Evolutionary conservation across 2,797 vertebrate species (phyloP).

Genomic region (Nannoperca obscura): DNA sequence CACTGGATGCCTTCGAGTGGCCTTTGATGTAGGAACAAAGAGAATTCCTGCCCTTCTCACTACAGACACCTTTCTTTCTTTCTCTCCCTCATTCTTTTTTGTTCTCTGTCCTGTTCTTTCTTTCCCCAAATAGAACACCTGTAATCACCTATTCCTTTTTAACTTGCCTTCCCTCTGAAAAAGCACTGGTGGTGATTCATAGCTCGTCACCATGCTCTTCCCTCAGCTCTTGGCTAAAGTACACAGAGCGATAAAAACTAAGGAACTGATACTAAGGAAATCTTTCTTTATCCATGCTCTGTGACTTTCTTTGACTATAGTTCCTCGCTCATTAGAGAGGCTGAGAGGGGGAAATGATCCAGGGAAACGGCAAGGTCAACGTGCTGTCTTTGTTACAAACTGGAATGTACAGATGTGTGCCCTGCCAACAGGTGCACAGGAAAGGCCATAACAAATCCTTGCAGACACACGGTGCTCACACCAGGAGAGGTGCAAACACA

Average conservation of each 20-base stretch:
- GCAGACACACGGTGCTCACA: constrained; percentile 57
- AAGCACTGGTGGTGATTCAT: constrained; percentile 36
- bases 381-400: constrained; percentile 50
- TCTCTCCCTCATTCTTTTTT: constrained; percentile 13
- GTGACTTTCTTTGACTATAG: constrained; percentile 28
- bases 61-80: constrained; percentile 36
- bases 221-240: constrained; percentile 15
- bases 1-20: constrained; percentile 53
- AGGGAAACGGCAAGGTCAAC: constrained; percentile 59
- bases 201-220: constrained; percentile 11
- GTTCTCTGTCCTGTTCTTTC: constrained; percentile 16
- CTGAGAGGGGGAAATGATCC: constrained; percentile 38
- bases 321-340: constrained; percentile 44
- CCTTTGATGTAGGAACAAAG: constrained; percentile 83
- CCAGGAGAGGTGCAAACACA: constrained; percentile 65
- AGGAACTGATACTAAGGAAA: constrained; percentile 18
- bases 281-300: constrained; percentile 27
- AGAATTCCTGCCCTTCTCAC: constrained; percentile 69
- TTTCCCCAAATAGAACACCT: constrained; percentile 58
- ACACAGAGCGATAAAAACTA: constrained; percentile 26
- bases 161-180: constrained; percentile 52
- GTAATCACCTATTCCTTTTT: constrained; percentile 77
- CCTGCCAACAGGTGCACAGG: constrained; percentile 47
- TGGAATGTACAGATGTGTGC: constrained; percentile 32
- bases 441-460: constrained; percentile 38